Evolutionary conservation across 2,888 invertebrate genomes (phyloP).

Genomic region (Agrypnus murinus): DNA sequence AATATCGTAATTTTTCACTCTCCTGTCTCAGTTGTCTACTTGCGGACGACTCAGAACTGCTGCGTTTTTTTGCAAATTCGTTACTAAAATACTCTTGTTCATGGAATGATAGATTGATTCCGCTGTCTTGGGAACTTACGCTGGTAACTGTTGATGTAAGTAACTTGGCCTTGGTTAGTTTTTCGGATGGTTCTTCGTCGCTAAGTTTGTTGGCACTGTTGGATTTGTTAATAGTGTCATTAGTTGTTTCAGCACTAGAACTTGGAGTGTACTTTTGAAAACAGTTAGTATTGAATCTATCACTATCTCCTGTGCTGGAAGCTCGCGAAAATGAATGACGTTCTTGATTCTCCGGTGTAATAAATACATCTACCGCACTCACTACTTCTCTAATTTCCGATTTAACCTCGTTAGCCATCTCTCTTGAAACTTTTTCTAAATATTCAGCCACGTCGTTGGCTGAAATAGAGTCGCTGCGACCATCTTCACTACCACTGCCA

Average conservation of each 20-base stretch:
- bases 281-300: slow-evolving; percentile 55
- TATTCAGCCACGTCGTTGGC: slow-evolving; percentile 86
- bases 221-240: slow-evolving; percentile 70
- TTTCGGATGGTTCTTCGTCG: slow-evolving; percentile 73
- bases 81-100: slow-evolving; percentile 74
- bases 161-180: slow-evolving; percentile 73
- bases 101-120: slow-evolving; percentile 83
- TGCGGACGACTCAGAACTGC: slow-evolving; percentile 66
- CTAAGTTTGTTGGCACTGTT: slow-evolving; percentile 75
- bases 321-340: slow-evolving; percentile 65
- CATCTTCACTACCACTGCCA: slow-evolving; percentile 76
- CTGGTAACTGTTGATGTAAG: slow-evolving; percentile 80
- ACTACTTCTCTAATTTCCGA: slow-evolving; percentile 85
- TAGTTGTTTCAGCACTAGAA: slow-evolving; percentile 65
- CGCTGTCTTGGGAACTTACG: slow-evolving; percentile 85
- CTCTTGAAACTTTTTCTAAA: slow-evolving; percentile 84
- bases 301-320: slow-evolving; percentile 65
- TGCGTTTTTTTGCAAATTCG: slow-evolving; percentile 63
- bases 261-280: slow-evolving; percentile 62
- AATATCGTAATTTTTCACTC: slow-evolving; percentile 62
- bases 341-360: slow-evolving; percentile 67
- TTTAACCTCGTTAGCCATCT: slow-evolving; percentile 87
- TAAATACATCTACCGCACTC: slow-evolving; percentile 80
- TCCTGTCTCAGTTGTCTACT: slow-evolving; percentile 62
- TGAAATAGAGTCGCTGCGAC: slow-evolving; percentile 81